These are phyloP conservation scores for Stegophylla sp. DNA, from an alignment of 2,888 invertebrate species.

Conservation along the genomic window DNA sequence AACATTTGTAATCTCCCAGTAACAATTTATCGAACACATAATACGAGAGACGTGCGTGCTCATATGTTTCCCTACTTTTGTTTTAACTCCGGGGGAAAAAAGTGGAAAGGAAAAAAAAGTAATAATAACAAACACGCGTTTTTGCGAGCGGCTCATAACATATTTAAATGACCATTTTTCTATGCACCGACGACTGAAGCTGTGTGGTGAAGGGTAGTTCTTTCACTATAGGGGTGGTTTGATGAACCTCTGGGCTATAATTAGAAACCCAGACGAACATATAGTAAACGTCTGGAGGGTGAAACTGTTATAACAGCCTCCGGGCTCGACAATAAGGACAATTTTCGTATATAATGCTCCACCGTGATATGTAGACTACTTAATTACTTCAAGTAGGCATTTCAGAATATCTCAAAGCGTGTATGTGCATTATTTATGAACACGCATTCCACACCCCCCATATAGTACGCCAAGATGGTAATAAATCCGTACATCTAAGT, in stretches of 20 bases:
- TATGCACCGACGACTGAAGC: not conserved
- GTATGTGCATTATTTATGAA: not conserved
- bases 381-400: slow-evolving; percentile 38
- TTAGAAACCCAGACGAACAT: slow-evolving; percentile 29
- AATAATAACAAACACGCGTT: not conserved
- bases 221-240: slow-evolving; percentile 2
- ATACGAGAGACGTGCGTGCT: not conserved
- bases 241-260: slow-evolving; percentile 46
- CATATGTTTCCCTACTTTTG: not conserved
- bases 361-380: slow-evolving; percentile 19
- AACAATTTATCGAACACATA: not conserved
- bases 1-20: slow-evolving; percentile 16
- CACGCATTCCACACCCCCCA: not conserved
- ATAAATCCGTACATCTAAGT: too few relatives aligned
- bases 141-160: not conserved
- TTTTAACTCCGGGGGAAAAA: not conserved
- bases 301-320: not conserved
- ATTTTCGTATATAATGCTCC: slow-evolving; percentile 20
- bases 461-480: not conserved
- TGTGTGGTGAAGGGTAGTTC: not conserved
- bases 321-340: not conserved
- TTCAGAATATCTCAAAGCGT: not conserved
- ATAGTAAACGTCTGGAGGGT: slow-evolving; percentile 1
- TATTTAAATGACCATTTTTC: slow-evolving; percentile 27
- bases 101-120: not conserved